These are phyloP conservation scores for Hyles vespertilio DNA, from an alignment of 1,140 invertebrate genomes.

Conservation along the genomic window DNA sequence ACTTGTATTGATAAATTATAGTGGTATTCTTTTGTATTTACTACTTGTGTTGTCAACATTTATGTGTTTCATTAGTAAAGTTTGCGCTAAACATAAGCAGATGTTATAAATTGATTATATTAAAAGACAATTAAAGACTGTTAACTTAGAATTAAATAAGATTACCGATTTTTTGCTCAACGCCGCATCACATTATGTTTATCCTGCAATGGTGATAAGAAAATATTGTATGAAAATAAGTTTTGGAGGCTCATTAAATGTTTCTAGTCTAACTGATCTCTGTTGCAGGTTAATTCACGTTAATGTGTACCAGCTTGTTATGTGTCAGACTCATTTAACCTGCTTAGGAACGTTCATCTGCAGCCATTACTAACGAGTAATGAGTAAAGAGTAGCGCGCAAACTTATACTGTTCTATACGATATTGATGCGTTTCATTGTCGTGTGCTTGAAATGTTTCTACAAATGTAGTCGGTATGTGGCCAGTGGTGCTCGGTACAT, in stretches of 20 bases:
- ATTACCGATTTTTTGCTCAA: slow-evolving; percentile 40
- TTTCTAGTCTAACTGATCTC: slow-evolving; percentile 45
- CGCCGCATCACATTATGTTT: slow-evolving; percentile 23
- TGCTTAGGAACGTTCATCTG: slow-evolving; percentile 16
- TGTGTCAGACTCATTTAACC: slow-evolving; percentile 18
- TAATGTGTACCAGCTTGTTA: slow-evolving; percentile 22
- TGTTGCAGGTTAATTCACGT: slow-evolving; percentile 24
- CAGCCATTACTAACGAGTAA: slow-evolving; percentile 27
- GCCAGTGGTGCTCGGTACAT: slow-evolving; percentile 16
- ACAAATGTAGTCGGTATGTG: slow-evolving; percentile 5
- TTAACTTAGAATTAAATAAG: slow-evolving; percentile 31
- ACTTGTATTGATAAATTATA: slow-evolving; percentile 21
- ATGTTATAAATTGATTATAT: slow-evolving; percentile 19
- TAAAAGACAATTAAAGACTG: slow-evolving; percentile 36
- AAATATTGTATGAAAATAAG: slow-evolving; percentile 13
- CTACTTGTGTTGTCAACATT: background rate
- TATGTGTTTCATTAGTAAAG: background rate
- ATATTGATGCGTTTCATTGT: background rate
- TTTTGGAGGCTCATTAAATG: slow-evolving; percentile 29
- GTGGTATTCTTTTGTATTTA: slow-evolving; percentile 19
- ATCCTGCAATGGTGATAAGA: slow-evolving; percentile 33
- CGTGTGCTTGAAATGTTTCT: slow-evolving; percentile 9
- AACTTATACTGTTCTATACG: slow-evolving; percentile 13
- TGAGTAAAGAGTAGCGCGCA: slow-evolving; percentile 1
- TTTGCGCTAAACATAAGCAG: slow-evolving; percentile 13